Conservation (phyloP, 2,113 vertebrate species). For the Sula dactylatra region DNA sequence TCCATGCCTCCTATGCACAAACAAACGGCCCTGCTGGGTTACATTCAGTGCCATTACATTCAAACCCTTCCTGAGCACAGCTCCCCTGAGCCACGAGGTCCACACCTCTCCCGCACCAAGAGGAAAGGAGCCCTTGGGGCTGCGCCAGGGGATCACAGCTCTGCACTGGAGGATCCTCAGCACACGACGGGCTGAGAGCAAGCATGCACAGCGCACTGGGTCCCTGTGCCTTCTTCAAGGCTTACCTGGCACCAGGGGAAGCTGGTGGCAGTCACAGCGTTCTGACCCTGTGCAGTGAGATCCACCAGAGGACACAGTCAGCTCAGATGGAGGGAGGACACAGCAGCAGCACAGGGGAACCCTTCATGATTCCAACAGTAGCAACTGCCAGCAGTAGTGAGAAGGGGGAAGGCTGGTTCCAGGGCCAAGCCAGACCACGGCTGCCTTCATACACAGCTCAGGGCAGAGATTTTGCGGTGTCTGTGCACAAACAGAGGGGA, state of each 20-base stretch:
- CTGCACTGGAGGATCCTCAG: background rate
- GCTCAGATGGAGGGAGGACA: background rate
- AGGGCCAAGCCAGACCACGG: background rate
- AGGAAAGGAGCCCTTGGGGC: background rate
- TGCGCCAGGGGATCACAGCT: background rate
- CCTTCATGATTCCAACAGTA: background rate
- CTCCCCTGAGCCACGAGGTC: background rate
- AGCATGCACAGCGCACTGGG: background rate
- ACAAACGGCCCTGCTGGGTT: background rate
- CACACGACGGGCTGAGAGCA: background rate
- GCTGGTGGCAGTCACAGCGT: background rate
- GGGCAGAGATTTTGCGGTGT: background rate
- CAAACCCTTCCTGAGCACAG: background rate
- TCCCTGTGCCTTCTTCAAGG: rapidly evolving
- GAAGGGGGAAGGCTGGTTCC: background rate
- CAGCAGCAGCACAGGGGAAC: background rate
- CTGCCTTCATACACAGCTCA: background rate
- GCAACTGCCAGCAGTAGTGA: background rate
- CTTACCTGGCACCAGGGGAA: background rate
- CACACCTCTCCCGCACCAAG: rapidly evolving
- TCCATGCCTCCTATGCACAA: background rate
- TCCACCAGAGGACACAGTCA: background rate
- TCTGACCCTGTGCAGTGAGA: background rate
- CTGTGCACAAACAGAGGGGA: background rate
- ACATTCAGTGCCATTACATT: background rate